Base-by-base conservation (phyloP, 2,797 vertebrate species). In the Nyctalus aviator region DNA sequence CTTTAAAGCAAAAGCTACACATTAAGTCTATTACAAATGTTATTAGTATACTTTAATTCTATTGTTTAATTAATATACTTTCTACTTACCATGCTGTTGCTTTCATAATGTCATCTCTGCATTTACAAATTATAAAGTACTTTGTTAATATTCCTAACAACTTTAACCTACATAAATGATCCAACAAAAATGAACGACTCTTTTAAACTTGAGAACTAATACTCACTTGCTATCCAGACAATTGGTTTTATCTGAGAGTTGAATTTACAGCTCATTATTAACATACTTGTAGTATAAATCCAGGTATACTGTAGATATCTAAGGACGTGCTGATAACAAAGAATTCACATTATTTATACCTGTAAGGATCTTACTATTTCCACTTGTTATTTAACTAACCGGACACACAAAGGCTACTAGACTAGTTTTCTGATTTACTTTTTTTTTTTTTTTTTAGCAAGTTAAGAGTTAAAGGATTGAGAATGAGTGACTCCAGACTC, bases 81-180 rank as follows among this genome's bases (percentile, higher is more conserved):
- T 92, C n/a, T 35, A 86, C 15, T 77, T 92, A 81, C 59, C 86
- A 8, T n/a, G 20, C 46, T 66, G 12, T 75, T 78, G n/a, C 30
- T 83, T 93, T 96, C 59, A 92, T 68, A 90, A 55, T 0, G 30
- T 94, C 14, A 84, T 89, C 30, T 46, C 53, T 59, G 32, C 35
- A 69, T 87, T 94, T 88, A 87, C 20, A 64, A 78, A 82, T 77
- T 79, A 81, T 68, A 78, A 94, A 93, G 9, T 77, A 8, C 6
- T 92, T 94, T 77, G 27, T 8, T 95, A 64, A 41, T 68, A 83
- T 50, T 93, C 46, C 4, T 88, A 79, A 91, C 94, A 90, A 83
- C 35, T 78, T 62, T 44, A 48, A 69, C 37, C 10, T 73, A 57
- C 27, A 71, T 72, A 75, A 90, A 86, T n/a, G 37, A 76, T 27